A percentile compares a stretch with the other conserved stretches of the same genome.
Conservation (phyloP, 2,113 vertebrate species). For the Hypocryptadius cinnamomeus region DNA sequence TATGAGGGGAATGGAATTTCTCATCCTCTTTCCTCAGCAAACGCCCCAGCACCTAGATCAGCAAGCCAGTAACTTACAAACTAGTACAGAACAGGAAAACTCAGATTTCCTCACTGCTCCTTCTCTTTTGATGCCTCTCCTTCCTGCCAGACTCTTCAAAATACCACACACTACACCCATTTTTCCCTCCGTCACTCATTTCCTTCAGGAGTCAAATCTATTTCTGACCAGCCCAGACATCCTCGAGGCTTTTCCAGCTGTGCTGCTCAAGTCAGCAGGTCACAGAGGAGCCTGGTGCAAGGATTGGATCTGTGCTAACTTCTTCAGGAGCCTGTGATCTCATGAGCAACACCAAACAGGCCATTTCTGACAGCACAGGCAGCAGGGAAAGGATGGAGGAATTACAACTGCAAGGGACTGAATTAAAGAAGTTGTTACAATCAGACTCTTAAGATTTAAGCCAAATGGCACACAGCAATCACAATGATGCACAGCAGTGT, state of each 20-base stretch:
- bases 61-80: not conserved
- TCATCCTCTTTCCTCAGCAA: not conserved
- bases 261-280: not conserved
- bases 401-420: not conserved
- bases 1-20: not conserved
- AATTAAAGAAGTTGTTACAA: not conserved
- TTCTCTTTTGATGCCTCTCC: conserved; percentile 4
- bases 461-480: not conserved
- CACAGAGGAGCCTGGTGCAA: not conserved
- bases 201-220: not conserved
- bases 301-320: not conserved
- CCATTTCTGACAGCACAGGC: not conserved
- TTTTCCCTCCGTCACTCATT: not conserved
- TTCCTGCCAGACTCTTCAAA: conserved; percentile 8
- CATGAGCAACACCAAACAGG: not conserved
- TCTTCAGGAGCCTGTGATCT: not conserved
- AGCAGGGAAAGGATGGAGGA: not conserved
- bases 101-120: not conserved
- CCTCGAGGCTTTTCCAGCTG: not conserved
- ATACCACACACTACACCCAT: not conserved
- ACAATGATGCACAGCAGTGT: not conserved
- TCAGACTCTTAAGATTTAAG: not conserved
- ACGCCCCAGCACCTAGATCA: not conserved
- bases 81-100: not conserved
- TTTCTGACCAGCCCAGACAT: not conserved